phyloP scores from a whole-genome alignment of 2,113 vertebrate genomes.

The Thamnophis sirtalis region DNA sequence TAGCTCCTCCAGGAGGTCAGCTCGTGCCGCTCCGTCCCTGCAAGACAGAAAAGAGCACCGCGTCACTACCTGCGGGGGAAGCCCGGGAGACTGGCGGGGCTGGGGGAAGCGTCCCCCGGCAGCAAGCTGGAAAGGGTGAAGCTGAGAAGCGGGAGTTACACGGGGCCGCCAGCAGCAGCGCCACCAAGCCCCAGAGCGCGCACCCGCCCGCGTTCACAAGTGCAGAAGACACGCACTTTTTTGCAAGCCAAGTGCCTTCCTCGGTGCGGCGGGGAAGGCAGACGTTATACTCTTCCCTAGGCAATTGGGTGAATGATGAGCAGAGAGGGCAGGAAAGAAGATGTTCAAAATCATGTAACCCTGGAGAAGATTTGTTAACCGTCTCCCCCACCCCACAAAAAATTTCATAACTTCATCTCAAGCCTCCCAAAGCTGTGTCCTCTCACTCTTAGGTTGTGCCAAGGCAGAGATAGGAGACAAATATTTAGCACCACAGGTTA shows the following conservation, averaged over 20 bases:
- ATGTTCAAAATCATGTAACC: background rate
- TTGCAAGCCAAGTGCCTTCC: background rate
- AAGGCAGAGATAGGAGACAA: background rate
- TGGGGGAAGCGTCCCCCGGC: background rate
- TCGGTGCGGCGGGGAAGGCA: background rate
- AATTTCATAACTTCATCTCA: background rate
- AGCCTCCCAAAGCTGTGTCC: background rate
- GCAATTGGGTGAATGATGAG: background rate
- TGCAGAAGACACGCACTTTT: background rate
- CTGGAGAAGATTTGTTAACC: background rate
- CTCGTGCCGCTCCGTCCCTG: slow-evolving; percentile 95
- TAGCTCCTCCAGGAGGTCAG: slow-evolving; percentile 95
- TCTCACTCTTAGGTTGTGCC: background rate
- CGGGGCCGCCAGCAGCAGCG: background rate
- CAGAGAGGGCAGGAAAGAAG: background rate
- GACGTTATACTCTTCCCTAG: background rate
- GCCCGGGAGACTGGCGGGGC: background rate
- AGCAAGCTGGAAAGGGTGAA: background rate
- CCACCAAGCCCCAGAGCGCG: background rate
- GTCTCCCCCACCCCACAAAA: background rate
- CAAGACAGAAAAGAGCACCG: slow-evolving; percentile 22
- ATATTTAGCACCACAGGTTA: background rate
- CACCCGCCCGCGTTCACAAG: background rate
- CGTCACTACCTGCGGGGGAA: background rate
- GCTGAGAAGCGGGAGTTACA: no score